Evolutionary conservation across 1,140 invertebrate species (phyloP).

Genomic region (Zaprionus davidi): DNA sequence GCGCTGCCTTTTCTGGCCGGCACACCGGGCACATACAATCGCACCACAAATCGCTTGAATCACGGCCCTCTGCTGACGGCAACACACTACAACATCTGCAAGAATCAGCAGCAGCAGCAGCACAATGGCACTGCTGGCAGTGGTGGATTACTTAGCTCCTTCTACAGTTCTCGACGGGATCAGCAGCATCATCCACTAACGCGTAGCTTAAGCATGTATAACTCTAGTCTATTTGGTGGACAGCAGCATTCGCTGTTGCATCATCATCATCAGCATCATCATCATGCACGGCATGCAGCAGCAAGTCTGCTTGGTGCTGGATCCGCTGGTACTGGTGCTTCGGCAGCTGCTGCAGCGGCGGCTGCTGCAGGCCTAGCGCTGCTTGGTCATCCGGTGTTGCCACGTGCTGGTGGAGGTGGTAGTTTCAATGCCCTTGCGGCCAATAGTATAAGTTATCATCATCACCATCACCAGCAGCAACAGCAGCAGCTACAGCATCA

Average conservation of each 20-base stretch:
- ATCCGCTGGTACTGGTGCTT: conserved; percentile 20
- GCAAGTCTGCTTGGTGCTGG: conserved; percentile 40
- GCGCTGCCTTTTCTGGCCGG: conserved; percentile 70
- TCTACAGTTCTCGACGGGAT: conserved; percentile 44
- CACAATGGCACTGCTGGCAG: conserved; percentile 7
- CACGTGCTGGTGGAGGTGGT: conserved; percentile 14
- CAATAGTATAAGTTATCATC: conserved; percentile 81
- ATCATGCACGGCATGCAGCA: conserved; percentile 32
- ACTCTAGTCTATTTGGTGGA: conserved; percentile 65
- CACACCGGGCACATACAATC: conserved; percentile 71
- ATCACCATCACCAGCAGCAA: conserved; percentile 47
- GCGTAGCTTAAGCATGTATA: conserved; percentile 65
- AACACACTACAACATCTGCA: conserved; percentile 76
- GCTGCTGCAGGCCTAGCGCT: conserved; percentile 49
- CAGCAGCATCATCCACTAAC: conserved; percentile 55
- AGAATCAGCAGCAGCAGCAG: conserved; percentile 69
- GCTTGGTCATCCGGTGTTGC: conserved; percentile 47
- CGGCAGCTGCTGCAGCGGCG: conserved; percentile 31
- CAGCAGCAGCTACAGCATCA: conserved; percentile 58
- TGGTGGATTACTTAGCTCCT: conserved; percentile 30
- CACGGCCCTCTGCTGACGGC: conserved; percentile 73
- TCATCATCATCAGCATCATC: conserved; percentile 51
- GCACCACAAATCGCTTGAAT: conserved; percentile 74
- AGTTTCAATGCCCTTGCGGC: conserved; percentile 69
- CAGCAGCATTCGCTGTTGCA: conserved; percentile 45